These are phyloP conservation scores for Oryzias melastigma DNA, from an alignment of 2,113 vertebrate species.

Conservation along the genomic window DNA sequence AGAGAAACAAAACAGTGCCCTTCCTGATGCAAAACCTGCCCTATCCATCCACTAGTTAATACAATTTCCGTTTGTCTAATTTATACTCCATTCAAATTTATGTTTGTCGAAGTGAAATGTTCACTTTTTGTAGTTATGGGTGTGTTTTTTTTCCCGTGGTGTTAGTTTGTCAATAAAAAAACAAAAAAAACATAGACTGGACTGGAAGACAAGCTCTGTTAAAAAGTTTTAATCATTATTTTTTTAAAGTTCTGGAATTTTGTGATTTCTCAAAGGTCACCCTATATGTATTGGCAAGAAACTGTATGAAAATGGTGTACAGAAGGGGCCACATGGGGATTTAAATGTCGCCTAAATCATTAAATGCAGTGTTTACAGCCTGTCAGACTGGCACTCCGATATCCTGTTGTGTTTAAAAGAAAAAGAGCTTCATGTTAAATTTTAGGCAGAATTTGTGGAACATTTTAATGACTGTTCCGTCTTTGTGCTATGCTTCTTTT, in stretches of 20 bases:
- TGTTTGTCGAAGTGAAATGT: neutral
- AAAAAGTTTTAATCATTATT: slow-evolving; percentile 8
- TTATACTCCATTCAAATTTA: slow-evolving; percentile 24
- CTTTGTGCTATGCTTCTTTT: slow-evolving; percentile 5
- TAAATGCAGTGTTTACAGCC: slow-evolving; percentile 59
- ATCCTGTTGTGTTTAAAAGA: slow-evolving; percentile 16
- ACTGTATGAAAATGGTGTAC: slow-evolving; percentile 20
- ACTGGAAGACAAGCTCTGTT: neutral
- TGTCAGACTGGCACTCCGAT: slow-evolving; percentile 28
- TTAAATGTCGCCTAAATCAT: slow-evolving; percentile 19
- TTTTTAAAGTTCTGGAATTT: slow-evolving; percentile 10
- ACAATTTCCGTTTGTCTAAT: too few species aligned
- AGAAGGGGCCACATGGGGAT: slow-evolving; percentile 15
- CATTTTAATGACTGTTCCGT: slow-evolving; percentile 13
- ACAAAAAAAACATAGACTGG: too few species aligned
- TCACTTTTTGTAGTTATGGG: neutral
- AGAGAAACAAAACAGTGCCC: neutral
- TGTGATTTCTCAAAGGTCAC: slow-evolving; percentile 6
- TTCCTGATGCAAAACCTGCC: slow-evolving; percentile 6
- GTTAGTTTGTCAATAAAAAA: too few species aligned
- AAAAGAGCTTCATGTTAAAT: slow-evolving; percentile 10
- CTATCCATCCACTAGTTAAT: neutral
- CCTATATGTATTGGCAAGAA: slow-evolving; percentile 11
- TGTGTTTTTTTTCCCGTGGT: slow-evolving; percentile 10
- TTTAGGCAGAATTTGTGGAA: neutral